A percentile compares a stretch with the other conserved stretches of the same genome.
Evolutionary conservation across 2,113 vertebrate genomes (phyloP).

Genomic region (Pseudorhombus dupliciocellatus): DNA sequence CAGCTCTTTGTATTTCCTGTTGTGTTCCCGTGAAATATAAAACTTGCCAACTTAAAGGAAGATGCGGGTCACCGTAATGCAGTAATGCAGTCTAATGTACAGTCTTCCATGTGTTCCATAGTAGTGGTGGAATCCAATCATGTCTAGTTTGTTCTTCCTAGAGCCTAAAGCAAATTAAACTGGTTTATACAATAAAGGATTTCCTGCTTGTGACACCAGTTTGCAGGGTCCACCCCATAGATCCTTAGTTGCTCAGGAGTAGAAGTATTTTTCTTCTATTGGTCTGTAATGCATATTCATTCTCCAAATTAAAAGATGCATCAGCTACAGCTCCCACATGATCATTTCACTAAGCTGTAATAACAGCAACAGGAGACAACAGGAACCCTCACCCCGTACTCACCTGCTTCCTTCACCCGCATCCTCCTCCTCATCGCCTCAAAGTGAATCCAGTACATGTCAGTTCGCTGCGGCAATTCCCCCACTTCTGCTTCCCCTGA

Average conservation of each 20-base stretch:
- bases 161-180: too few relatives aligned
- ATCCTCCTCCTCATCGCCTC: constrained; percentile 29
- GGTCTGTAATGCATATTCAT: neutral
- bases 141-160: too few relatives aligned
- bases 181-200: too few relatives aligned
- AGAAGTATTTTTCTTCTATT: too few relatives aligned
- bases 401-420: constrained; percentile 34
- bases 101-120: too few relatives aligned
- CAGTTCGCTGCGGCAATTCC: constrained; percentile 56
- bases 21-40: constrained; percentile 16
- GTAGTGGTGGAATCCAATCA: too few relatives aligned
- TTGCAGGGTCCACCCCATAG: too few relatives aligned
- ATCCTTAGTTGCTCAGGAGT: too few relatives aligned
- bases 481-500: constrained; percentile 46
- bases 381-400: constrained; percentile 19
- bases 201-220: too few relatives aligned
- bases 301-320: constrained; percentile 31
- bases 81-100: too few relatives aligned
- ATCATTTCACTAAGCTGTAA: constrained; percentile 49
- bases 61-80: neutral
- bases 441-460: constrained; percentile 51
- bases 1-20: constrained; percentile 6
- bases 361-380: constrained; percentile 31
- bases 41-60: constrained; percentile 5
- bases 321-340: constrained; percentile 2